Percentiles rank a stretch among this genome's conserved stretches.
Conservation (phyloP, 2,113 vertebrate genomes). For the Salvelinus fontinalis region DNA sequence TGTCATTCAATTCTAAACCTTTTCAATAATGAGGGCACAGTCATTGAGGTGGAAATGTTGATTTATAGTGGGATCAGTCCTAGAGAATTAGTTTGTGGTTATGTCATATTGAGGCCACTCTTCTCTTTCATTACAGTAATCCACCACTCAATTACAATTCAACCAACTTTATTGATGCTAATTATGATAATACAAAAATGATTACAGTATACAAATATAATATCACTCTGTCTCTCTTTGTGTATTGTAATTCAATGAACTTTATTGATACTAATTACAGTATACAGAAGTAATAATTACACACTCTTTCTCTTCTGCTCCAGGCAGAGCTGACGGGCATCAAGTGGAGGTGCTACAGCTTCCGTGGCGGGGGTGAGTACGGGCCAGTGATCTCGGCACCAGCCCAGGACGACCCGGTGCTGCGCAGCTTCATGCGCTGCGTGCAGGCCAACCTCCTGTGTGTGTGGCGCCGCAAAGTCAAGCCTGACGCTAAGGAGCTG, state of each 20-base stretch:
- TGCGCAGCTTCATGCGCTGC: slow-evolving; percentile 96
- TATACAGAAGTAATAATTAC: not conserved
- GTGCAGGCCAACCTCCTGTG: slow-evolving; percentile 95
- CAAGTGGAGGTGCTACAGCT: slow-evolving; percentile 99
- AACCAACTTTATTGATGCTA: not conserved
- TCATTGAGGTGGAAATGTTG: no score
- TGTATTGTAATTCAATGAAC: not conserved
- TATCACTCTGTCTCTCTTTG: not conserved
- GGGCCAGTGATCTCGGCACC: slow-evolving; percentile 97
- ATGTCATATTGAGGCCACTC: not conserved
- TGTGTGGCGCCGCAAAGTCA: slow-evolving; percentile 94
- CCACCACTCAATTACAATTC: not conserved
- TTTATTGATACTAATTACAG: not conserved
- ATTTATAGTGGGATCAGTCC: not conserved
- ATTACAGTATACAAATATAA: not conserved
- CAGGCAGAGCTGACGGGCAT: slow-evolving; percentile 98
- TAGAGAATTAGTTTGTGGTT: not conserved
- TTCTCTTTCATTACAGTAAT: not conserved
- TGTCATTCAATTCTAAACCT: no score
- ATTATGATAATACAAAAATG: not conserved
- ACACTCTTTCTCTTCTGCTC: not conserved
- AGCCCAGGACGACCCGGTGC: slow-evolving; percentile 95
- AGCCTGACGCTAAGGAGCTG: slow-evolving; percentile 89
- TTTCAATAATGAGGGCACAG: no score
- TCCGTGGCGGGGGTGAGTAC: slow-evolving; percentile 90